A percentile compares a stretch with the other conserved stretches of the same genome.
Evolutionary conservation across 2,113 vertebrate genomes (phyloP).

Genomic region (Dipodomys stephensi): DNA sequence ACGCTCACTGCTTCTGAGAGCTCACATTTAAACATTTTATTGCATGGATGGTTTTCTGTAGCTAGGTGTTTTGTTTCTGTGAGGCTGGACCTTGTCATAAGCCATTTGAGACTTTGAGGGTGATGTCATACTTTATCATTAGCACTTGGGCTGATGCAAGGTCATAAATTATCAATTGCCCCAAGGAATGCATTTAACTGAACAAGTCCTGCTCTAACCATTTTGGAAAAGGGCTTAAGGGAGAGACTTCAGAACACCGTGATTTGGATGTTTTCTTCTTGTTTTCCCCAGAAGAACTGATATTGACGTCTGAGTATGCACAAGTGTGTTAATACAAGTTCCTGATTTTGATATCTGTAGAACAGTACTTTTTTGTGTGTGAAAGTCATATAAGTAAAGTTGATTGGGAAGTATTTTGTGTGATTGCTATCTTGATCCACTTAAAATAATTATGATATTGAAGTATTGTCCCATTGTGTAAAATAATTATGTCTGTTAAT

Average conservation of each 20-base stretch:
- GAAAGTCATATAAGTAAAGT: not conserved
- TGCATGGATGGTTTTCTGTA: not conserved
- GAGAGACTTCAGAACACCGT: not conserved
- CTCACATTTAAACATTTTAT: not conserved
- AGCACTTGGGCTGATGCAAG: slow-evolving; percentile 77
- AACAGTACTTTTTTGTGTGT: slow-evolving; percentile 17
- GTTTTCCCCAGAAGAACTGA: slow-evolving; percentile 28
- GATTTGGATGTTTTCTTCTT: slow-evolving; percentile 46
- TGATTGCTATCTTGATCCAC: not conserved
- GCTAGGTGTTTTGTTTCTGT: slow-evolving; percentile 57
- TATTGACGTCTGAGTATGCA: not conserved
- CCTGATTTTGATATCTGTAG: not conserved
- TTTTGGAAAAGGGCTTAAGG: slow-evolving; percentile 51
- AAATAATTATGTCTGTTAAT: slow-evolving; percentile 46
- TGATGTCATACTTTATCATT: slow-evolving; percentile 80
- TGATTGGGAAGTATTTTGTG: slow-evolving; percentile 8
- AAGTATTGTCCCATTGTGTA: slow-evolving; percentile 43
- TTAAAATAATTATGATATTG: slow-evolving; percentile 43
- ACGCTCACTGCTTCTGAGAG: not conserved
- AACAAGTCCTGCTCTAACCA: slow-evolving; percentile 58
- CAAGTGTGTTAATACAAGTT: slow-evolving; percentile 23
- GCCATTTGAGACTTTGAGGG: slow-evolving; percentile 71
- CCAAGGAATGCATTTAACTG: slow-evolving; percentile 63
- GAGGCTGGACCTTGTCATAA: slow-evolving; percentile 51
- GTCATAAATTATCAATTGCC: slow-evolving; percentile 76